Conservation (phyloP, 2,113 vertebrate species). For the Triplophysa siluroides region DNA sequence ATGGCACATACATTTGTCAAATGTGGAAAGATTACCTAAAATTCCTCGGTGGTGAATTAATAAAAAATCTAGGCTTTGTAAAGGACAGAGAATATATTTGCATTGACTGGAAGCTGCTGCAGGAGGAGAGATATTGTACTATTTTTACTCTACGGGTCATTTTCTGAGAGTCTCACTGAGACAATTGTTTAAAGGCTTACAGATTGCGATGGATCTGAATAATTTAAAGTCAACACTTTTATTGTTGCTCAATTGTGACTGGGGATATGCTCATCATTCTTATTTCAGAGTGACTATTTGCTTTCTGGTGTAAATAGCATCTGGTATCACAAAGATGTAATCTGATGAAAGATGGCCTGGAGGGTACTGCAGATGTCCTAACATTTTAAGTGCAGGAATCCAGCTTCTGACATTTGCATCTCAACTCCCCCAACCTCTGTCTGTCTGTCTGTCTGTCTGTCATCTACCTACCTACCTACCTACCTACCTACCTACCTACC, state of each 20-base stretch:
- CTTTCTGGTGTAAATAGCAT: neutral
- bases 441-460: too few species aligned
- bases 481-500: too few species aligned
- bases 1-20: conserved; percentile 19
- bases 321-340: neutral
- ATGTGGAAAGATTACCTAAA: conserved; percentile 2
- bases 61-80: neutral
- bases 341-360: neutral
- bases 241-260: neutral
- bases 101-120: too few species aligned
- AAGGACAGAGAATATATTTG: neutral
- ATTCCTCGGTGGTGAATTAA: neutral
- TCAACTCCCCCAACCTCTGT: too few species aligned
- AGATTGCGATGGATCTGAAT: conserved; percentile 22
- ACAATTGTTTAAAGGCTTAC: neutral
- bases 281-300: neutral
- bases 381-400: neutral
- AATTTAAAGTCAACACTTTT: neutral
- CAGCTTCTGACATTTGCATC: neutral
- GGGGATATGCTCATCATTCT: neutral
- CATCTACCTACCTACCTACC: too few species aligned
- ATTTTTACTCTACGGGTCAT: too few species aligned
- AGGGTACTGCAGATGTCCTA: neutral
- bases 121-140: too few species aligned
- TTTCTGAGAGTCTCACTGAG: neutral